Conservation (phyloP, 2,888 invertebrate species). For the Chymomyza caudatula region DNA sequence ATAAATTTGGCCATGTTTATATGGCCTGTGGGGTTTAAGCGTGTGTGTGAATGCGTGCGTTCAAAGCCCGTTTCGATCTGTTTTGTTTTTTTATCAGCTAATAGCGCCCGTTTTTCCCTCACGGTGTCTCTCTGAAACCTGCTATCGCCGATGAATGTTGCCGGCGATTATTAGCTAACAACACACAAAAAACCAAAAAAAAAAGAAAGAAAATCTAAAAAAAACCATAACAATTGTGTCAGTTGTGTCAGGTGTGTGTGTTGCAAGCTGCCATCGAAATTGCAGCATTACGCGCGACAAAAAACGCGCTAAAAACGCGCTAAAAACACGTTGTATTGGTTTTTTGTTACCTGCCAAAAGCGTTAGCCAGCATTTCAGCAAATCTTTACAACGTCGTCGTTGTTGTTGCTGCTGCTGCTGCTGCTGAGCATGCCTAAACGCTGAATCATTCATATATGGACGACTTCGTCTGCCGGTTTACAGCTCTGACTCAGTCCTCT, state of each 20-base stretch:
- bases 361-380: not conserved
- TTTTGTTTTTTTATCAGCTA: constrained; percentile 10
- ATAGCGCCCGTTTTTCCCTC: not conserved
- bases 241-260: not conserved
- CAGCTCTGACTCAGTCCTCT: not conserved
- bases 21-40: not conserved
- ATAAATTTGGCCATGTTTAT: not conserved
- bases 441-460: not conserved
- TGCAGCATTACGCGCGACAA: constrained; percentile 52
- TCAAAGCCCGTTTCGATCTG: constrained; percentile 6
- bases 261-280: constrained; percentile 18
- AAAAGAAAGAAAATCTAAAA: not conserved
- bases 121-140: constrained; percentile 18
- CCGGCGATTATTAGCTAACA: constrained; percentile 44
- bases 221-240: not conserved
- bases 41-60: not conserved
- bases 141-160: constrained; percentile 53
- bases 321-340: not conserved
- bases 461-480: not conserved
- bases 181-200: not conserved
- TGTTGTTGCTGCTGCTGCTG: not conserved
- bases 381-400: not conserved
- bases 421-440: not conserved
- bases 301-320: constrained; percentile 39
- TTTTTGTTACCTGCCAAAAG: too few relatives aligned